Percentiles rank a stretch among this genome's conserved stretches.
phyloP scores from a whole-genome alignment of 2,113 vertebrate species.

The Glareola pratincola region DNA sequence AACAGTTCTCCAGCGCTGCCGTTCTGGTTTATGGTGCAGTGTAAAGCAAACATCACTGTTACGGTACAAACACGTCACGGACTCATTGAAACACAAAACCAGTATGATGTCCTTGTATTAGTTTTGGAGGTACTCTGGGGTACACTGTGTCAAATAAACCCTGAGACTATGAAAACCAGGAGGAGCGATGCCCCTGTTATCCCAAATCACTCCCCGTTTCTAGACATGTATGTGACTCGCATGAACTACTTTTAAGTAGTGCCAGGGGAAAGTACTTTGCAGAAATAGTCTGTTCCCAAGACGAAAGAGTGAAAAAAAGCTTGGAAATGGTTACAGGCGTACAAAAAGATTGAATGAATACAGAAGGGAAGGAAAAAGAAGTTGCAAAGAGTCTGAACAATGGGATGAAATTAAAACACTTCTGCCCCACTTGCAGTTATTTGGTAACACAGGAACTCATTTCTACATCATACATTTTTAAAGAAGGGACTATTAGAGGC shows the following conservation, averaged over 20 bases:
- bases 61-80: not conserved
- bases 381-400: not conserved
- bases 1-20: not conserved
- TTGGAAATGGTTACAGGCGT: not conserved
- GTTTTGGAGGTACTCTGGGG: not conserved
- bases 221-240: not conserved
- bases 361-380: not conserved
- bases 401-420: not conserved
- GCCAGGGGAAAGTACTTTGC: not conserved
- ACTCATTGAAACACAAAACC: not conserved
- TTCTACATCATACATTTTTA: not conserved
- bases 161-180: not conserved
- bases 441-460: not conserved
- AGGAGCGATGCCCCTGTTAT: not conserved
- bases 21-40: not conserved
- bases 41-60: not conserved
- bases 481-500: not conserved
- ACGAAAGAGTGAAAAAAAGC: not conserved
- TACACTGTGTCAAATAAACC: not conserved
- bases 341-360: not conserved
- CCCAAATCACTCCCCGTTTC: not conserved
- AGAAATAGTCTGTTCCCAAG: not conserved
- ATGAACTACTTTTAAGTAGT: not conserved
- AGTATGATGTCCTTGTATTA: not conserved
- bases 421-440: not conserved